Percentiles rank a stretch among this genome's conserved stretches.
These are phyloP conservation scores for Pipra filicauda DNA, from an alignment of 2,113 vertebrate species.

Conservation along the genomic window DNA sequence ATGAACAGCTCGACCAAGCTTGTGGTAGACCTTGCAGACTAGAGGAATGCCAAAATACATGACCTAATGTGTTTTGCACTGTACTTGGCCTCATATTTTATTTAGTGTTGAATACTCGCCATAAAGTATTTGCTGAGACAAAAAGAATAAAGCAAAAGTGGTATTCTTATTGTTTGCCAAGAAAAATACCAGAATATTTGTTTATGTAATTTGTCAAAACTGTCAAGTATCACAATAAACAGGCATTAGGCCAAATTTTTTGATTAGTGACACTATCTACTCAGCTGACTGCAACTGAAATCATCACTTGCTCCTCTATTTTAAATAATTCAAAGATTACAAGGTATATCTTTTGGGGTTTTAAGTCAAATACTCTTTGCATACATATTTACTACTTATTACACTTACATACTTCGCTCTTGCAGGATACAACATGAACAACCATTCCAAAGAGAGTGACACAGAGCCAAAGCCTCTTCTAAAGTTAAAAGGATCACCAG, in stretches of 20 bases:
- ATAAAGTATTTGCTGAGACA: neutral
- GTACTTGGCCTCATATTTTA: neutral
- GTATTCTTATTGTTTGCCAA: constrained; percentile 4
- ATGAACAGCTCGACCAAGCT: neutral
- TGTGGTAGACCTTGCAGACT: constrained; percentile 6
- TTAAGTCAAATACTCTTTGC: neutral
- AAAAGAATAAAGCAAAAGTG: neutral
- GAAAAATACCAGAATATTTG: constrained; percentile 22
- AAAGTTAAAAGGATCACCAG: neutral
- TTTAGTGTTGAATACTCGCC: neutral
- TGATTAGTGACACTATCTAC: neutral
- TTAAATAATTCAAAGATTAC: neutral
- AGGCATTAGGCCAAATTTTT: neutral
- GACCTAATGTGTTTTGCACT: neutral
- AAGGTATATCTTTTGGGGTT: neutral
- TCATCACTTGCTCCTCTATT: neutral
- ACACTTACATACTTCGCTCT: neutral
- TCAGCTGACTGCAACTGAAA: neutral
- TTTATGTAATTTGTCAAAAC: neutral
- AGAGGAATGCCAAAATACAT: neutral
- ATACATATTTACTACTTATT: neutral
- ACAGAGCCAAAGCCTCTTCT: neutral
- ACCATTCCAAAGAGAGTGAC: neutral
- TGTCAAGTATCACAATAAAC: neutral
- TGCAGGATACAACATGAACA: neutral